Evolutionary conservation across 2,888 invertebrate species (phyloP).

Genomic region (Sphaerophoria taeniata): DNA sequence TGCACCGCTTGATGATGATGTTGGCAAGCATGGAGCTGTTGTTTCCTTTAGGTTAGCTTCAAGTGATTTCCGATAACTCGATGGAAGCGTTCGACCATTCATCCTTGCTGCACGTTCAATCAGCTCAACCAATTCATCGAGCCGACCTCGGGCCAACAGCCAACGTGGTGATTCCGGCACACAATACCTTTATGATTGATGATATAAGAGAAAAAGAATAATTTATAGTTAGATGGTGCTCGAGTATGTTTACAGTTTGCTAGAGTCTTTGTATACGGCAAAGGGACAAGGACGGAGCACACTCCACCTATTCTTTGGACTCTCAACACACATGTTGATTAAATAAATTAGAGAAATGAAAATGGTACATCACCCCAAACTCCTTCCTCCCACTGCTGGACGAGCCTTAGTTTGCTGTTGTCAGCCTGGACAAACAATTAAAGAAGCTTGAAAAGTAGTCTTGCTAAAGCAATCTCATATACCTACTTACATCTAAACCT

Average conservation of each 20-base stretch:
- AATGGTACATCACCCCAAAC: slow-evolving; percentile 55
- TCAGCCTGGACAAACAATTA: slow-evolving; percentile 55
- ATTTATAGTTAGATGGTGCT: slow-evolving; percentile 5
- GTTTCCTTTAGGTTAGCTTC: slow-evolving; percentile 77
- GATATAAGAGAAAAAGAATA: slow-evolving; percentile 25
- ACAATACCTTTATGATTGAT: slow-evolving; percentile 85
- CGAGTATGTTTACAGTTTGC: slow-evolving; percentile 17
- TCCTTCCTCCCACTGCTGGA: neutral
- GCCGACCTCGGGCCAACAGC: slow-evolving; percentile 88
- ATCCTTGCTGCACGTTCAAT: slow-evolving; percentile 87
- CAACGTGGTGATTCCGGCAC: slow-evolving; percentile 91
- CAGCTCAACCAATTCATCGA: slow-evolving; percentile 86
- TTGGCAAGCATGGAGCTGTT: slow-evolving; percentile 20
- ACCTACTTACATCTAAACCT: no score
- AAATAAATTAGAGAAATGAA: slow-evolving; percentile 72
- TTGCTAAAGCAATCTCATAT: neutral
- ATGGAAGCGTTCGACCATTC: slow-evolving; percentile 86
- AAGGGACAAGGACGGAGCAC: slow-evolving; percentile 16
- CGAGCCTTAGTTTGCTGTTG: neutral
- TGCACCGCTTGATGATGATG: neutral
- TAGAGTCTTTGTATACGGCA: neutral
- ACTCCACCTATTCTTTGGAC: neutral
- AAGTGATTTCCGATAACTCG: slow-evolving; percentile 87
- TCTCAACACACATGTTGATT: slow-evolving; percentile 61
- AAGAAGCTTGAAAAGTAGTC: slow-evolving; percentile 15